Evolutionary conservation across 2,113 vertebrate genomes (phyloP).

Genomic region (Polypterus senegalus): DNA sequence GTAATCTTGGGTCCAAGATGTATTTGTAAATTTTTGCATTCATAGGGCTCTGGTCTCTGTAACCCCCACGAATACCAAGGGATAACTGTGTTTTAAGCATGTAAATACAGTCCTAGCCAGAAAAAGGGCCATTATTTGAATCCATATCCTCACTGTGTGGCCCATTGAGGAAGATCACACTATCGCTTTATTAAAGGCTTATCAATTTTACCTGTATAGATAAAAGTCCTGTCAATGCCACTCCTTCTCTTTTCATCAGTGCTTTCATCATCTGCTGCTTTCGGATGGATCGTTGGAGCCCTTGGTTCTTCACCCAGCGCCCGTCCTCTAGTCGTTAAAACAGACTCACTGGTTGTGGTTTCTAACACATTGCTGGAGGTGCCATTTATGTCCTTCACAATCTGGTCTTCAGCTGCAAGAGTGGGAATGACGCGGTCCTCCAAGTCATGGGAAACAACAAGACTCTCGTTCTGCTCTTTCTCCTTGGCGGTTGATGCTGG

Average conservation of each 20-base stretch:
- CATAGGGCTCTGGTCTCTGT: too few relatives aligned
- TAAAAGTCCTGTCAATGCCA: constrained; percentile 36
- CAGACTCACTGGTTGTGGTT: constrained; percentile 54
- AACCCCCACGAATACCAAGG: too few relatives aligned
- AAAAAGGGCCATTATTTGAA: too few relatives aligned
- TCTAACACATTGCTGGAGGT: constrained; percentile 22
- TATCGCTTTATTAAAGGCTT: too few relatives aligned
- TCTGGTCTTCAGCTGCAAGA: constrained; percentile 19
- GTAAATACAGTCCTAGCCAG: too few relatives aligned
- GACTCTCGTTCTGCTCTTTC: constrained; percentile 50
- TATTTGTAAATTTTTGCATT: too few relatives aligned
- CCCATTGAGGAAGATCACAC: too few relatives aligned
- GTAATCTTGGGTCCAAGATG: too few relatives aligned
- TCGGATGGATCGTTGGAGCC: constrained; percentile 27
- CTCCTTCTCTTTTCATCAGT: constrained; percentile 17
- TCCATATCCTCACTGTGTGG: too few relatives aligned
- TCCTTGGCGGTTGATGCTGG: constrained; percentile 44
- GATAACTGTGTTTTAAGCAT: too few relatives aligned
- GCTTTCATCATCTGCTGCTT: constrained; percentile 22
- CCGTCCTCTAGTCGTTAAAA: constrained; percentile 23
- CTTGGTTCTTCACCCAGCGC: constrained; percentile 41
- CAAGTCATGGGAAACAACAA: constrained; percentile 25
- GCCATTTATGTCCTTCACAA: constrained; percentile 18
- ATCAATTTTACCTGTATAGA: constrained; percentile 27
- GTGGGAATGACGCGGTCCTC: constrained; percentile 28